Conservation (phyloP, 2,888 invertebrate species). For the Tipula unca region DNA sequence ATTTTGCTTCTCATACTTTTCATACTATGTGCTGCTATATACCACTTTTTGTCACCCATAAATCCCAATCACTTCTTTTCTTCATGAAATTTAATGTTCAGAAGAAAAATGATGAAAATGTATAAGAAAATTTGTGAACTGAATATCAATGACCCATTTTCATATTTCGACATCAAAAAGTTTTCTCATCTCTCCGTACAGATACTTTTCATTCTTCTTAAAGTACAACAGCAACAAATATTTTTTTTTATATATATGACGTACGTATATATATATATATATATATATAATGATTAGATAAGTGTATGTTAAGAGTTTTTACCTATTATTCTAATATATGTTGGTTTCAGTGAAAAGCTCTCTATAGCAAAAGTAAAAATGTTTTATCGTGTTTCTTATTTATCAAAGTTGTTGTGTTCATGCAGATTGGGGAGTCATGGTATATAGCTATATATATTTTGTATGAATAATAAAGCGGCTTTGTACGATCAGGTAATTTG, state of each 20-base stretch:
- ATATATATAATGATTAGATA: neutral
- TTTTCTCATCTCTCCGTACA: neutral
- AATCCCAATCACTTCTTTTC: neutral
- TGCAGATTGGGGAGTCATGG: neutral
- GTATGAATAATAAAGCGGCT: neutral
- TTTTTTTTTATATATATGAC: neutral
- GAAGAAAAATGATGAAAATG: constrained; percentile 4
- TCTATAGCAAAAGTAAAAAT: neutral
- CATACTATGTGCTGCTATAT: neutral
- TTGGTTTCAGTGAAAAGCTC: neutral
- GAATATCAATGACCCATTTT: constrained; percentile 4
- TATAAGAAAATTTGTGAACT: neutral
- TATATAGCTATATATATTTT: too few species aligned
- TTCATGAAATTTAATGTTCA: neutral
- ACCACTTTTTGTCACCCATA: neutral
- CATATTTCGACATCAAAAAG: neutral
- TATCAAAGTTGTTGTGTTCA: neutral
- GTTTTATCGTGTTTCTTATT: neutral
- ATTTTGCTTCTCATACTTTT: neutral
- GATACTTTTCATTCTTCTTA: neutral
- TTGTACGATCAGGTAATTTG: neutral
- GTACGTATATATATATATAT: neutral
- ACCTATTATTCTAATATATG: neutral
- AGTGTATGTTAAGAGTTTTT: neutral
- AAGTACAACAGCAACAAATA: neutral